These are phyloP conservation scores for Aricia agestis DNA, from an alignment of 1,140 invertebrate genomes.

Conservation along the genomic window DNA sequence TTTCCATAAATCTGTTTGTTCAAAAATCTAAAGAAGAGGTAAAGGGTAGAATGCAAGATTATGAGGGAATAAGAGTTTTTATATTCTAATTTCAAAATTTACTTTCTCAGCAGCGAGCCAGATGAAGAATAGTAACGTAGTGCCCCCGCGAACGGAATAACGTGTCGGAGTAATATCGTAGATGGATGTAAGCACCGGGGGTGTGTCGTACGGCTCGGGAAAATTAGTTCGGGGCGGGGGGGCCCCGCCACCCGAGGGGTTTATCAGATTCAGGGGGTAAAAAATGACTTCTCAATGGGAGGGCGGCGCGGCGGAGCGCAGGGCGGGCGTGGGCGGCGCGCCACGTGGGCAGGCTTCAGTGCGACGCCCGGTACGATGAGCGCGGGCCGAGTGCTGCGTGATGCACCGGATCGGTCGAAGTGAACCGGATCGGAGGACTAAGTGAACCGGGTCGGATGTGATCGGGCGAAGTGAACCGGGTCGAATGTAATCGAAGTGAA, in stretches of 20 bases:
- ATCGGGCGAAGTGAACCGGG: slow-evolving; percentile 63
- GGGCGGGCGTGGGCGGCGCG: slow-evolving; percentile 63
- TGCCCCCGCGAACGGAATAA: slow-evolving; percentile 67
- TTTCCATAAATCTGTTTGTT: too few species aligned
- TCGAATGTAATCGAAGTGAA: slow-evolving; percentile 46
- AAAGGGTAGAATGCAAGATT: not conserved
- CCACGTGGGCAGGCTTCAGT: slow-evolving; percentile 53
- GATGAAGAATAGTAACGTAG: slow-evolving; percentile 68
- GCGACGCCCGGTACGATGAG: slow-evolving; percentile 42
- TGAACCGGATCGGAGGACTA: slow-evolving; percentile 40
- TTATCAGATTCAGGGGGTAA: slow-evolving; percentile 74
- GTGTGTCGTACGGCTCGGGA: slow-evolving; percentile 73
- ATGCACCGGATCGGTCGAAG: slow-evolving; percentile 45
- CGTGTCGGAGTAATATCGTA: slow-evolving; percentile 73
- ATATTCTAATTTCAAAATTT: slow-evolving; percentile 54
- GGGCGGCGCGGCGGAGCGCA: slow-evolving; percentile 53
- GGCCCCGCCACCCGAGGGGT: slow-evolving; percentile 54
- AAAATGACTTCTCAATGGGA: slow-evolving; percentile 75
- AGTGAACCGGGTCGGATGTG: slow-evolving; percentile 47
- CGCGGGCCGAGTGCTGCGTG: slow-evolving; percentile 28
- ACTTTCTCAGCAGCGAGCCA: slow-evolving; percentile 53
- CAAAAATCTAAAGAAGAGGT: not conserved
- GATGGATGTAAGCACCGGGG: slow-evolving; percentile 73
- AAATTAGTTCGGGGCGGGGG: slow-evolving; percentile 76
- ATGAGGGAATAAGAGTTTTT: not conserved